phyloP scores from a whole-genome alignment of 2,113 vertebrate genomes.

The Platichthys stellatus region DNA sequence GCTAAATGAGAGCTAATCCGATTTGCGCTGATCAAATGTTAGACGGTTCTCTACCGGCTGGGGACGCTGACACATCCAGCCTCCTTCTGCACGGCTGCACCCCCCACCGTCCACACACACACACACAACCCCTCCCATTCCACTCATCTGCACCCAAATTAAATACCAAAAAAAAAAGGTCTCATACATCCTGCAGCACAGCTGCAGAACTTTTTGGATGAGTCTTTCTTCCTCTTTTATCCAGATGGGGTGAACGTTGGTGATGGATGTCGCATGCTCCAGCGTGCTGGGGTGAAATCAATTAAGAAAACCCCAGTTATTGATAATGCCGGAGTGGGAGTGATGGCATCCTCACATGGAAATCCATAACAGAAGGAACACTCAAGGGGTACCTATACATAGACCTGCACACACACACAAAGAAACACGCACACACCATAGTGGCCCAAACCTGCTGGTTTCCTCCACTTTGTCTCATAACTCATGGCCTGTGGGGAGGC shows the following conservation, averaged over 20 bases:
- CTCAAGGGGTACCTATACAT: slow-evolving; percentile 19
- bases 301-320: slow-evolving; percentile 77
- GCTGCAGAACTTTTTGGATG: slow-evolving; percentile 20
- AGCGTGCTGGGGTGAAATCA: slow-evolving; percentile 72
- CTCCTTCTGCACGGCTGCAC: slow-evolving; percentile 38
- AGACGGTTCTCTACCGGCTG: slow-evolving; percentile 51
- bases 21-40: slow-evolving; percentile 80
- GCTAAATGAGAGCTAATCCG: slow-evolving; percentile 80
- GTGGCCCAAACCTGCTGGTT: slow-evolving; percentile 70
- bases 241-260: slow-evolving; percentile 21
- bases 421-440: slow-evolving; percentile 8
- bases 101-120: background rate
- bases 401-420: slow-evolving; percentile 14
- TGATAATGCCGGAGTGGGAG: slow-evolving; percentile 68
- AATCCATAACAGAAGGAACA: slow-evolving; percentile 69
- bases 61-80: slow-evolving; percentile 54
- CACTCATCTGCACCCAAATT: slow-evolving; percentile 57
- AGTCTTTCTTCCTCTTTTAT: slow-evolving; percentile 26
- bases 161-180: slow-evolving; percentile 58
- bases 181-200: slow-evolving; percentile 39
- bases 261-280: slow-evolving; percentile 71
- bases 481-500: slow-evolving; percentile 73
- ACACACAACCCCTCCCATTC: slow-evolving; percentile 3
- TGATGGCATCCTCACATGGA: slow-evolving; percentile 69
- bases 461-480: slow-evolving; percentile 73